Evolutionary conservation across 2,797 vertebrate species (phyloP), one percentile per base, ranked within the genome.

Genomic region (Liasis olivaceus): DNA sequence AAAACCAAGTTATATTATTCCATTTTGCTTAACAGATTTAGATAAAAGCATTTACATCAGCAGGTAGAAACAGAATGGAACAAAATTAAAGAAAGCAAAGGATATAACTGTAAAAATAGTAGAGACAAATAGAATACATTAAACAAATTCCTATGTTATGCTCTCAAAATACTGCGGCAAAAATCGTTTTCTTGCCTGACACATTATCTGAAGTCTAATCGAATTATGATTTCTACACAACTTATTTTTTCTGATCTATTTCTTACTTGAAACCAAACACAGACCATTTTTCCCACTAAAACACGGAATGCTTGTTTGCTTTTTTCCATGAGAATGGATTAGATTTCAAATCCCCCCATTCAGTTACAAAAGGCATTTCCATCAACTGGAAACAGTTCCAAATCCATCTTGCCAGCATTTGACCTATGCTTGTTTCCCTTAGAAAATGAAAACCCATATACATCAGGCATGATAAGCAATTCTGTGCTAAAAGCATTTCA

Each of bases 371-470:
- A 95, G 96, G 89, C 96, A 93, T 93, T 96, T 97, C 92, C 94
- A 96, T 97, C 97, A 97, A 94, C 94, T 96, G 95, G 94, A 98
- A 97, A 94, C 91, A 94, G 93, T 97, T 98, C 97, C 92, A 96
- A 97, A 97, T 96, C 94, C 94, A 96, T 97, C 95, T 94, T 95
- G 92, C 95, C 96, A 97, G 95, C 95, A 96, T 96, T 86, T 96
- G 96, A 97, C 95, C 96, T 94, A 87, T 81, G 91, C 93, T 95
- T 94, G 96, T 97, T 98, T 97, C 96, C 94, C 97, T 97, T 96
- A 94, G 96, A 98, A 98, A 95, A 93, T 96, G 94, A 98, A 95
- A 95, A 96, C 95, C 89, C 31, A 90, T 89, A 93, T 91, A 95
- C 96, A 95, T 93, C 93, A 95, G 94, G 93, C 93, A 95, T 94